Base-by-base conservation (phyloP, 2,113 vertebrate genomes). In the Crotophaga sulcirostris region DNA sequence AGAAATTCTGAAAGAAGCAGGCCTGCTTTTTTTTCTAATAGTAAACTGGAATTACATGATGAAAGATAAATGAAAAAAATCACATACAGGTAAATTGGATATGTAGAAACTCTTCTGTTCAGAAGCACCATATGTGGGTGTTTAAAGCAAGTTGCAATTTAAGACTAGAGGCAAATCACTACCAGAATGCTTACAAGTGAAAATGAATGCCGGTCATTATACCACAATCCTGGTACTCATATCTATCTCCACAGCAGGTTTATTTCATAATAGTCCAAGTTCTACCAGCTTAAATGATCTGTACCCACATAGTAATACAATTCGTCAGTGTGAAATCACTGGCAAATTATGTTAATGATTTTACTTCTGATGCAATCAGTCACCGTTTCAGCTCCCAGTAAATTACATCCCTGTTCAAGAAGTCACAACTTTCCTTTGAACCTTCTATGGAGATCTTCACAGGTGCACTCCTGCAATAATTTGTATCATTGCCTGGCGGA, bases 31-130 rank as follows among this genome's bases (percentile, higher is more conserved):
- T 11, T 87, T 87, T 67, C 51, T 84, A 79, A 63, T 31, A 83
- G 74, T 89, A 96, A 95, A 94, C 47, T 68, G 36, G 42, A 74
- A 92, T 56, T 81, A 94, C 26, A 59, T 93, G 92, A 94, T 58
- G 47, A n/a, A 93, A 85, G 33, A 88, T 49, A 83, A 87, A 81
- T 52, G 15, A 29, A 95, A 89, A 91, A 96, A 44, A 90, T 68
- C 60, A 95, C 58, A 78, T 62, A 84, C 42, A 89, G 19, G 68
- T 91, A 70, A 84, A 92, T 58, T 84, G 33, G 33, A 28, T 68
- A 90, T 11, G 60, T 21, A 96, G 83, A 95, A 96, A 97, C 79
- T 80, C 73, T 95, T 96, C 84, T 3, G 1, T 67, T 88, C 84
- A 44, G 42, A 89, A 84, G 69, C 55, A 92, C 24, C 55, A 89